Percentiles rank a stretch among this genome's conserved stretches.
These are phyloP conservation scores for Tyrannus savana DNA, from an alignment of 2,113 vertebrate genomes.

Conservation along the genomic window DNA sequence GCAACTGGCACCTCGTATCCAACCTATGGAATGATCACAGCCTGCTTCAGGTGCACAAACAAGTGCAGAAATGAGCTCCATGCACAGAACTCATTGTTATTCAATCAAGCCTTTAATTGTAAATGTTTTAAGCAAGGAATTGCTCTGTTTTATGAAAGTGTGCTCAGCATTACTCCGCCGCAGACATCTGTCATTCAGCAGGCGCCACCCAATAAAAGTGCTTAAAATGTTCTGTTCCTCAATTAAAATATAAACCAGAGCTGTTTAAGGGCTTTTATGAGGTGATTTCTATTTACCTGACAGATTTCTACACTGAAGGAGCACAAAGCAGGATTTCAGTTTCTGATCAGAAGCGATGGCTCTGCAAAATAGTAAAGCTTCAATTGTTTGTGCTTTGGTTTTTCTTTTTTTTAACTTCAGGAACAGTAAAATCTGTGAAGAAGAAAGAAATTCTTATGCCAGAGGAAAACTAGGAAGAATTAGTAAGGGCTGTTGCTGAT, in stretches of 20 bases:
- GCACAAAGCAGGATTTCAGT: slow-evolving; percentile 23
- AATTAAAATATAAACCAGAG: slow-evolving; percentile 72
- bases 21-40: slow-evolving; percentile 19
- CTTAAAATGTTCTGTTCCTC: slow-evolving; percentile 67
- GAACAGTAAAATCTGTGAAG: not conserved
- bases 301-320: slow-evolving; percentile 58
- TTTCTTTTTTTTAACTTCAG: not conserved
- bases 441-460: not conserved
- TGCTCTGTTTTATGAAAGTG: slow-evolving; percentile 61
- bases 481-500: not conserved
- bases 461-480: not conserved
- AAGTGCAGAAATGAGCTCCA: slow-evolving; percentile 53
- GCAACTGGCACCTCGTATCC: slow-evolving; percentile 46
- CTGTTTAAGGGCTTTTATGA: slow-evolving; percentile 60
- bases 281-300: slow-evolving; percentile 71
- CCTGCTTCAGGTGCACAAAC: slow-evolving; percentile 48
- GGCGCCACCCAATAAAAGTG: slow-evolving; percentile 65
- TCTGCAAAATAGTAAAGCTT: not conserved
- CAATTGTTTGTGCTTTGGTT: not conserved
- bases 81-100: slow-evolving; percentile 49
- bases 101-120: slow-evolving; percentile 57
- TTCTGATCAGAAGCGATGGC: slow-evolving; percentile 26
- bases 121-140: slow-evolving; percentile 63
- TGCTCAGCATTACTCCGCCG: slow-evolving; percentile 23
- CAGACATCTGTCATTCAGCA: slow-evolving; percentile 71